Evolutionary conservation across 2,888 invertebrate species (phyloP), one percentile per base, ranked within the genome.

Genomic region (Habrosyne pyritoides): DNA sequence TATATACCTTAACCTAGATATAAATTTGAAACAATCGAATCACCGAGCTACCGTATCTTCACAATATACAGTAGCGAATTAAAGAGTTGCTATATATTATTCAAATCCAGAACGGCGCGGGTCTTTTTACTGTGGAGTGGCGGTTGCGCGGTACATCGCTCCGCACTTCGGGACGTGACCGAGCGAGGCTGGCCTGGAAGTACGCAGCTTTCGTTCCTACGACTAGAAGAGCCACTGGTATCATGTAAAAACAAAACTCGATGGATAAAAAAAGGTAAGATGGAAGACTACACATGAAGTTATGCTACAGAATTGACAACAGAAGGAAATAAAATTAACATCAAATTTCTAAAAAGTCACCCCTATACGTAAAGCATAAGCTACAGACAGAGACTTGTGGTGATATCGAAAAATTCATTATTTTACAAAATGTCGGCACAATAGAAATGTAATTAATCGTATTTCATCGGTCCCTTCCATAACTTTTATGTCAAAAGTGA

Each of bases 131-230:
- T 82, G 81, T 77, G 78, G 83, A 88, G 88, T 84, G 84, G 88
- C 76, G 89, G 90, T 87, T 82, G 84, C 83, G 84, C 79, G 84
- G 82, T 87, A 91, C 91, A 91, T 77, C 89, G 86, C 86, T 90
- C 90, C 86, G 91, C 91, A 91, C 91, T 91, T 86, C 83, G 81
- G 81, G 69, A 89, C 90, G 88, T 90, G 89, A 89, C 90, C 90
- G 84, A 85, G 79, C 78, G 79, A 68, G 72, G 63, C 72, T 74
- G 65, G 62, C 64, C 75, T 69, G 66, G 77, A 80, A 81, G 77
- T 81, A 77, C 71, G 76, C 69, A 62, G 42, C 74, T n/a, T 5
- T 70, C 69, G 66, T 64, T 52, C 50, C 53, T 53, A 21, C 53
- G 47, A 28, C 87, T 88, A 67, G 89, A 89, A 75, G 71, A 64